Base-by-base conservation (phyloP, 2,888 invertebrate genomes). In the Papilio elwesi region DNA sequence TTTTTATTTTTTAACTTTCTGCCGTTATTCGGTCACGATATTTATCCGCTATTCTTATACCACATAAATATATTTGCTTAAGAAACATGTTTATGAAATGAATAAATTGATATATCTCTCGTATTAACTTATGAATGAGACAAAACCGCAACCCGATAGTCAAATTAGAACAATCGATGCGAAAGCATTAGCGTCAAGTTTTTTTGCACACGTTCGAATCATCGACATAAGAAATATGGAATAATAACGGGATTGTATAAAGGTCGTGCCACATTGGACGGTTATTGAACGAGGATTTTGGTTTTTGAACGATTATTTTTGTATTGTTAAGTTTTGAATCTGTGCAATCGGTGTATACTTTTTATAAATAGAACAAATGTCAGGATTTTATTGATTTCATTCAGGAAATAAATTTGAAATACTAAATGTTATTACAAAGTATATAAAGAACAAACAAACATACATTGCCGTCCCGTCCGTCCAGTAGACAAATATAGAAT, bases 81-180 rank as follows among this genome's bases (percentile, higher is more conserved):
- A 7, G 7, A 13, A 59, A 59, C n/a, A 59, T 13, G 36, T 36
- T 36, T 43, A 43, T 43, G 4, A 43, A 43, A 43, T 12, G 7
- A 57, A 36, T 26, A 38, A 26, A 38, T 57, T 38, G n/a, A 59
- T 38, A 38, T 59, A 55, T 55, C 11, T 11, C 5, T 5, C 26
- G 11, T 26, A 10, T 38, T 59, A 9, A 59, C n/a, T 9, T 16
- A 15, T 67, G 36, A 43, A 55, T 38, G 48, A 66, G n/a, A 13
- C 47, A 15, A 64, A 55, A 59, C 68, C 59, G 59, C 38, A 49
- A 69, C 43, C 7, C 52, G 57, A 36, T 63, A 49, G 51, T 9
- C n/a, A 59, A 71, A 71, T 71, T 59, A 66, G 66, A 66, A 71
- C 71, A 71, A 71, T 71, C 57, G 38, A 59, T 65, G 10, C 15